These are phyloP conservation scores for Mohoua ochrocephala DNA, from an alignment of 2,113 vertebrate genomes.

Conservation along the genomic window DNA sequence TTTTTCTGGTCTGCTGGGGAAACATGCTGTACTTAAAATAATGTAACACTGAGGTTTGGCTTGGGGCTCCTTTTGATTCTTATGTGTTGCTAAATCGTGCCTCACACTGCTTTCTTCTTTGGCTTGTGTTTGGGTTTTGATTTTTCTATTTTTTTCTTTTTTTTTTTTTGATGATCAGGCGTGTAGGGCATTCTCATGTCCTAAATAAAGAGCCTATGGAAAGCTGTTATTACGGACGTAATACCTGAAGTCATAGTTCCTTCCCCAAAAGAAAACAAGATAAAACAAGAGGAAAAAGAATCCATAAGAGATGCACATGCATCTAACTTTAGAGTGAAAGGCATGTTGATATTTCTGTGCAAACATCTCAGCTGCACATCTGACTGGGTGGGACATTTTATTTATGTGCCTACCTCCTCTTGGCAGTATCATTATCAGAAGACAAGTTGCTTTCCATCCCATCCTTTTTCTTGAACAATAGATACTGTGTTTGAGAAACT, in stretches of 20 bases:
- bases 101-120: not conserved
- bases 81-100: not conserved
- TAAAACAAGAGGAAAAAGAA: not conserved
- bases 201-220: not conserved
- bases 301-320: not conserved
- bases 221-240: not conserved
- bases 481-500: not conserved
- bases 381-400: not conserved
- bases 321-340: not conserved
- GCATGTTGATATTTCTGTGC: not conserved
- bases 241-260: not conserved
- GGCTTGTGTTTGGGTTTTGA: not conserved
- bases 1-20: not conserved
- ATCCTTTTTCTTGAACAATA: not conserved
- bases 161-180: not conserved
- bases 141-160: not conserved
- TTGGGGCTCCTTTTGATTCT: not conserved
- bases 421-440: not conserved
- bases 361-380: not conserved
- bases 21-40: slow-evolving; percentile 35
- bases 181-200: not conserved
- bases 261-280: not conserved
- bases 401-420: not conserved
- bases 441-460: not conserved
- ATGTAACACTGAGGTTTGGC: slow-evolving; percentile 14